A percentile compares a stretch with the other conserved stretches of the same genome.
These are phyloP conservation scores for Heterodera filipjevi DNA, from an alignment of 2,888 invertebrate species.

Conservation along the genomic window DNA sequence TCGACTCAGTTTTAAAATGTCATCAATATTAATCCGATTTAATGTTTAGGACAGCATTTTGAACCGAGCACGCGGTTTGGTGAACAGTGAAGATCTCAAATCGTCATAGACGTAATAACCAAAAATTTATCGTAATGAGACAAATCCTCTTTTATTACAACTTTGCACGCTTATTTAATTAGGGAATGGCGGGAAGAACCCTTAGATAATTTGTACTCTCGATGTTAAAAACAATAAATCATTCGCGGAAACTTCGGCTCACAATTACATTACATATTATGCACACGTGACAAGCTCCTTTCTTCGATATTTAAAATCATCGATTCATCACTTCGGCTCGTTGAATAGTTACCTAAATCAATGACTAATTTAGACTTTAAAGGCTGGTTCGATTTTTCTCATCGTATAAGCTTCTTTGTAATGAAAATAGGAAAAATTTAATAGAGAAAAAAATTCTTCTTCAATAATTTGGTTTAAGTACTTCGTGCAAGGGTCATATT, in stretches of 20 bases:
- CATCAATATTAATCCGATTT: neutral
- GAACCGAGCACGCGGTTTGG: constrained; percentile 65
- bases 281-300: neutral
- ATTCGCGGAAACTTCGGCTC: too few relatives aligned
- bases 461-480: too few relatives aligned
- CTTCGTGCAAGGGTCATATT: too few relatives aligned
- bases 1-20: constrained; percentile 20
- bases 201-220: too few relatives aligned
- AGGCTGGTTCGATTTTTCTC: too few relatives aligned
- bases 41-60: constrained; percentile 65
- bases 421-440: neutral
- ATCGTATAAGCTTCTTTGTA: too few relatives aligned
- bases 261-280: neutral
- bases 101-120: neutral
- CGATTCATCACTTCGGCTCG: constrained; percentile 25
- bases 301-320: neutral
- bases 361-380: too few relatives aligned
- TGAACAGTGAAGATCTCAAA: constrained; percentile 65
- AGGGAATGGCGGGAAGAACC: too few relatives aligned
- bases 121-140: too few relatives aligned
- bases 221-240: neutral
- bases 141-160: neutral
- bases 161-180: too few relatives aligned
- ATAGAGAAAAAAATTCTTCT: neutral
- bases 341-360: constrained; percentile 22